Evolutionary conservation across 2,888 invertebrate genomes (phyloP), one percentile per base, ranked within the genome.

Genomic region (Muscina levida): DNA sequence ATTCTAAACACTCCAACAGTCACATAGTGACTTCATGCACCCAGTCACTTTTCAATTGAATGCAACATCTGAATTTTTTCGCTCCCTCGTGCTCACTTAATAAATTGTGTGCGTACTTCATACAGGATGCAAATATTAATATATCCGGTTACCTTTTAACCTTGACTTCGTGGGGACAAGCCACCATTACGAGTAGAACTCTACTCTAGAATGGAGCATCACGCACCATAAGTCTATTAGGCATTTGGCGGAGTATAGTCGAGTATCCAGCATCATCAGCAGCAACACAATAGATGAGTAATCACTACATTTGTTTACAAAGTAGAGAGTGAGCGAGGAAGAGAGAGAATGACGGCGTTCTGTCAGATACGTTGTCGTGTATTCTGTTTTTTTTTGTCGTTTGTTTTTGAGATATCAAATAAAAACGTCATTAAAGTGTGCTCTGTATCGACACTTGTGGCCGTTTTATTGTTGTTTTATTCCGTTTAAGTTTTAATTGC

Each of bases 241-340:
- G n/a, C n/a, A n/a, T n/a, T n/a, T n/a, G n/a, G n/a, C n/a, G n/a
- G n/a, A n/a, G n/a, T n/a, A n/a, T n/a, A n/a, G n/a, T n/a, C n/a
- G n/a, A n/a, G n/a, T n/a, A n/a, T n/a, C n/a, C n/a, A n/a, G n/a
- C n/a, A n/a, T n/a, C n/a, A n/a, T 5, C 22, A 65, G 31, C 31
- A 46, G 46, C 46, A 1, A 19, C 48, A 48, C 6, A 53, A 13
- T 53, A 4, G 26, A 39, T 74, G 74, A 74, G 37, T 74, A 74
- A 74, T 74, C 46, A 31, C 13, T 24, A 59, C 46, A 57, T 46
- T 46, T 46, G n/a, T n/a, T n/a, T n/a, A n/a, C n/a, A n/a, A n/a
- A n/a, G n/a, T n/a, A n/a, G n/a, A n/a, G n/a, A n/a, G n/a, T n/a
- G n/a, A n/a, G n/a, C n/a, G n/a, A n/a, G n/a, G n/a, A n/a, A n/a